These are phyloP conservation scores for Amphipoea oculea DNA, from an alignment of 2,888 invertebrate genomes.

Conservation along the genomic window DNA sequence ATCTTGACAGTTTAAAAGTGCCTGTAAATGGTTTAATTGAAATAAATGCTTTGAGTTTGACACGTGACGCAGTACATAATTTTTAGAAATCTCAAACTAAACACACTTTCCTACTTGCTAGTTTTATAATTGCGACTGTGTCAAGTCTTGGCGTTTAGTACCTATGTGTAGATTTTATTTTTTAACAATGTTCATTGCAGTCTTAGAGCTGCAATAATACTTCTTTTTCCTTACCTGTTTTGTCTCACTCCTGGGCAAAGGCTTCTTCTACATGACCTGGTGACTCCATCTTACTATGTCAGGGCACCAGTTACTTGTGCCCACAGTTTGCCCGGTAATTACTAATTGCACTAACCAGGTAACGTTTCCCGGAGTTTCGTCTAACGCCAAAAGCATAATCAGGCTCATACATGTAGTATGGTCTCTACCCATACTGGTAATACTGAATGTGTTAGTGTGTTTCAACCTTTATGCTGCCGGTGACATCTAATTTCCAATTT, in stretches of 20 bases:
- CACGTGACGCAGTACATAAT: background rate
- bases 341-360: background rate
- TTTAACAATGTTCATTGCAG: background rate
- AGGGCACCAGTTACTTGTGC: background rate
- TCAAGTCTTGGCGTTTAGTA: too few species aligned
- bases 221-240: background rate
- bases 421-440: background rate
- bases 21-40: too few species aligned
- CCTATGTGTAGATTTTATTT: background rate
- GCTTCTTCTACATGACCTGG: rapidly evolving
- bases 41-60: too few species aligned
- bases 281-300: background rate
- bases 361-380: too few species aligned
- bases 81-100: background rate
- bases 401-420: background rate
- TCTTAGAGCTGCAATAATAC: background rate
- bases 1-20: too few species aligned
- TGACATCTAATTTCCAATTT: constrained; percentile 11
- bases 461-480: background rate
- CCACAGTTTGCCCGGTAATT: background rate
- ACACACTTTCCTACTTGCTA: background rate
- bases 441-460: background rate
- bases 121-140: background rate
- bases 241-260: background rate
- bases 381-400: background rate